Evolutionary conservation across 2,888 invertebrate species (phyloP), one percentile per base, ranked within the genome.

Genomic region (Mamestra brassicae): DNA sequence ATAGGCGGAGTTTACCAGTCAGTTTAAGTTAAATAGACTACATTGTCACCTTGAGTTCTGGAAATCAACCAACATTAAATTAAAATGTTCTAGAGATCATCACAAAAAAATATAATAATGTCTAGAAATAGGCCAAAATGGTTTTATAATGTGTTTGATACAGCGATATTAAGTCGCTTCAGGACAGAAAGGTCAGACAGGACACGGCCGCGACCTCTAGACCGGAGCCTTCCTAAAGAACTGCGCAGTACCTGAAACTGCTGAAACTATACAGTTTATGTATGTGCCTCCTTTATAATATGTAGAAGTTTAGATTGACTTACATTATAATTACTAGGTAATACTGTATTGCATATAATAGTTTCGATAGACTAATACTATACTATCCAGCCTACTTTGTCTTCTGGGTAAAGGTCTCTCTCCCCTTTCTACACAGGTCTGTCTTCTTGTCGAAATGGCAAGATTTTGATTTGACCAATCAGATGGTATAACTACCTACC

Each of bases 181-280:
- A 69, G 78, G 64, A 66, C 74, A 64, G 45, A 72, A 62, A 74
- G 87, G 87, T 86, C 83, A 87, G 76, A 80, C 64, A 79, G 84
- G 87, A 84, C 87, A 74, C 72, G 47, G 64, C 15, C 17, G 47
- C 71, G 87, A 80, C 87, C 87, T 87, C 87, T 73, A 87, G 88
- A 80, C 87, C 82, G 72, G 36, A 38, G 62, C 57, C 68, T 85
- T 76, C 70, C 84, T 78, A 77, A 78, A 77, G 75, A 84, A 87
- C 81, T 84, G 76, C 86, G 81, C 63, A 78, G 74, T 79, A 79
- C 76, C 76, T 78, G 71, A 78, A 82, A 78, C 61, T 67, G 62
- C 62, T 69, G 62, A 71, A 81, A 70, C 62, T 50, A 13, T 55
- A 34, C 55, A 45, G 50, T 58, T 17, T 58, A 64, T 70, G 36